phyloP scores from a whole-genome alignment of 1,140 invertebrate species.

The Sipha flava region DNA sequence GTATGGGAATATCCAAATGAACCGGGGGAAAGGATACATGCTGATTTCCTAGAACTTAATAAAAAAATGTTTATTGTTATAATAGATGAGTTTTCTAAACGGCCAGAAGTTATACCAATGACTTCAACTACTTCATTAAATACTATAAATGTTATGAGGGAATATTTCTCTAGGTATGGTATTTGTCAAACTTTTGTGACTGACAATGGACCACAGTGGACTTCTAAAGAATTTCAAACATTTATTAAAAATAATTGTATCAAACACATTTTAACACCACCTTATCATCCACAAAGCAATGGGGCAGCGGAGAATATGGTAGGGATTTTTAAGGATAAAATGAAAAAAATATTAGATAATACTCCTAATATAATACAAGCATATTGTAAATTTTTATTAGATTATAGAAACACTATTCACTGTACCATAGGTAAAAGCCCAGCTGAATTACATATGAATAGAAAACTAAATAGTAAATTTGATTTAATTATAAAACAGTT shows the following conservation, averaged over 20 bases:
- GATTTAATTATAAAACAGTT: conserved; percentile 9
- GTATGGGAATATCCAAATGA: conserved; percentile 20
- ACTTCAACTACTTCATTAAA: neutral
- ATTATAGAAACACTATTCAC: conserved; percentile 25
- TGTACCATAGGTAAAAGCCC: conserved; percentile 31
- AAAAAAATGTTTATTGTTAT: conserved; percentile 43
- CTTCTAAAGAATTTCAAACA: conserved; percentile 38
- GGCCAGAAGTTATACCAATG: conserved; percentile 42
- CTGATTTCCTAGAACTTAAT: conserved; percentile 45
- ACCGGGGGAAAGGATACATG: conserved; percentile 39
- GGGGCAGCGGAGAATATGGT: conserved; percentile 39
- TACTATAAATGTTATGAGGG: conserved; percentile 32
- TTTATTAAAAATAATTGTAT: conserved; percentile 39
- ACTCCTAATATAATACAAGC: neutral
- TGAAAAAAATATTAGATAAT: neutral
- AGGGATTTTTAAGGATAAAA: conserved; percentile 6
- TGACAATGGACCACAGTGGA: conserved; percentile 40
- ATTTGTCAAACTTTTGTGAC: conserved; percentile 37
- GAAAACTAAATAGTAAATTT: conserved; percentile 31
- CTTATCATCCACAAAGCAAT: conserved; percentile 38
- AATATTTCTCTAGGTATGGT: conserved; percentile 39
- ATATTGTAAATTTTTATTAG: conserved; percentile 6
- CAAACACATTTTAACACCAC: conserved; percentile 37
- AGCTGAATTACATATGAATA: conserved; percentile 34
- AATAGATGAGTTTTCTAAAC: conserved; percentile 47